Percentiles rank a stretch among this genome's conserved stretches.
Evolutionary conservation across 1,140 invertebrate species (phyloP).

Genomic region (Patella vulgata): DNA sequence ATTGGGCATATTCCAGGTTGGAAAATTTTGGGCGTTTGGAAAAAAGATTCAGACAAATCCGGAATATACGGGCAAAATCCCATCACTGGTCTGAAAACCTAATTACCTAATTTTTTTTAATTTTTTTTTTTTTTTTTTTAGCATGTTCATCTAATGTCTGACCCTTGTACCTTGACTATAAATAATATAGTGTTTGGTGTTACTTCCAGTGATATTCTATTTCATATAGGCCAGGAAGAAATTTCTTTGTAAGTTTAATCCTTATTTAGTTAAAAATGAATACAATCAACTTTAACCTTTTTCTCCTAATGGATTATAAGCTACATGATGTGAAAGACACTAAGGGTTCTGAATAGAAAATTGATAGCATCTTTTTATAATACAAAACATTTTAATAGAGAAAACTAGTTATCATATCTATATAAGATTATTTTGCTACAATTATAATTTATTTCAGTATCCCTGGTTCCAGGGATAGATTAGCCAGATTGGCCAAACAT

Average conservation of each 20-base stretch:
- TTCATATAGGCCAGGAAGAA: constrained; percentile 83
- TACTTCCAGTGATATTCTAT: constrained; percentile 84
- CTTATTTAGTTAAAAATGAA: no score
- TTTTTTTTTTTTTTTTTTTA: constrained; percentile 21
- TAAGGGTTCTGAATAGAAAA: no score
- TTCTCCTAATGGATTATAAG: background rate
- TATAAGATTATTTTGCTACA: no score
- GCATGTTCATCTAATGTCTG: constrained; percentile 70
- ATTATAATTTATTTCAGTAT: constrained; percentile 37
- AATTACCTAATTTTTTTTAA: background rate
- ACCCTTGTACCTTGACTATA: constrained; percentile 83
- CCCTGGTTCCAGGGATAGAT: constrained; percentile 54
- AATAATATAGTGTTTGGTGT: constrained; percentile 80
- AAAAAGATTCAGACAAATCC: no score
- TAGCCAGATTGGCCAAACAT: constrained; percentile 72
- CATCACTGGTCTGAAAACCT: no score
- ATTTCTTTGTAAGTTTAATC: constrained; percentile 74
- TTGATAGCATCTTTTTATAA: no score
- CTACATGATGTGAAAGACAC: background rate
- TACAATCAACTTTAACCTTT: background rate
- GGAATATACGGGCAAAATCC: no score
- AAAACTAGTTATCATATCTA: no score
- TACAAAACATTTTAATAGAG: no score
- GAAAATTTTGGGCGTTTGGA: no score
- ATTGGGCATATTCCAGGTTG: no score